A percentile compares a stretch with the other conserved stretches of the same genome.
Evolutionary conservation across 2,888 invertebrate genomes (phyloP).

Genomic region (Gisinianus flammeolus): DNA sequence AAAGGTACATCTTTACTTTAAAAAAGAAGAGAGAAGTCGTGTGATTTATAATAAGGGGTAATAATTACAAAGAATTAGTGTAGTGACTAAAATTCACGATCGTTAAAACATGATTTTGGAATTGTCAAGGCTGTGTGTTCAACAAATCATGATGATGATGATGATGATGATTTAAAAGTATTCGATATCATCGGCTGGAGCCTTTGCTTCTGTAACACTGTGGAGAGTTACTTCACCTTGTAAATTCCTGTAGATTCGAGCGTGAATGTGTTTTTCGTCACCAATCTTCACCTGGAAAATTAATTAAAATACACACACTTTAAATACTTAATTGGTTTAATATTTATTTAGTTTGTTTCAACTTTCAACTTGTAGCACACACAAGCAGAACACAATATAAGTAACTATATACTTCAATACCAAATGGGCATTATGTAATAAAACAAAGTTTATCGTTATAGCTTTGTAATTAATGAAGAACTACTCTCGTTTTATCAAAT

Average conservation of each 20-base stretch:
- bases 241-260: slow-evolving; percentile 61
- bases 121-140: neutral
- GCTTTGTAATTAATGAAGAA: too few species aligned
- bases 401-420: too few species aligned
- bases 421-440: too few species aligned
- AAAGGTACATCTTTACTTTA: neutral
- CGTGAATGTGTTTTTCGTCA: slow-evolving; percentile 60
- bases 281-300: slow-evolving; percentile 58
- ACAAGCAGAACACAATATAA: too few species aligned
- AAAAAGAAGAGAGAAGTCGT: neutral
- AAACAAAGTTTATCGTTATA: too few species aligned
- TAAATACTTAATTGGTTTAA: too few species aligned
- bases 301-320: neutral
- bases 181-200: slow-evolving; percentile 58
- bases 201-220: slow-evolving; percentile 59
- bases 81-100: neutral
- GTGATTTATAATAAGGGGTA: too few species aligned
- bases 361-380: too few species aligned
- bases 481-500: too few species aligned
- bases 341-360: too few species aligned
- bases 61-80: too few species aligned
- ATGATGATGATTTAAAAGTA: slow-evolving; percentile 58
- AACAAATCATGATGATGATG: neutral
- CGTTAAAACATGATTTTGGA: neutral
- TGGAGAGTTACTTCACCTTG: slow-evolving; percentile 59